Evolutionary conservation across 2,888 invertebrate species (phyloP).

Genomic region (Beris chalybata): DNA sequence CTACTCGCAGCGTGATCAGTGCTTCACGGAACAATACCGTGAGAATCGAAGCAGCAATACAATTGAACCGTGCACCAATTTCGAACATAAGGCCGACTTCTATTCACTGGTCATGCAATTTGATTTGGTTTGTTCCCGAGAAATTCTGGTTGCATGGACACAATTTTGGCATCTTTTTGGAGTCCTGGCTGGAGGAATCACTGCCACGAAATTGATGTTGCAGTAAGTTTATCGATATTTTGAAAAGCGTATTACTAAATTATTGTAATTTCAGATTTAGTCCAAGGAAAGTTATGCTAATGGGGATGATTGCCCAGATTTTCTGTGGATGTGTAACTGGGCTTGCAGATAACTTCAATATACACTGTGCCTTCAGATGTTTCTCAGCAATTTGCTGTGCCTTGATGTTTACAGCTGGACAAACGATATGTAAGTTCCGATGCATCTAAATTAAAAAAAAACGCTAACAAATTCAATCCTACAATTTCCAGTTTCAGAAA

Average conservation of each 20-base stretch:
- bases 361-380: slow-evolving; percentile 55
- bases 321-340: slow-evolving; percentile 55
- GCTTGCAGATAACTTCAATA: slow-evolving; percentile 51
- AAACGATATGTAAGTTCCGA: slow-evolving; percentile 54
- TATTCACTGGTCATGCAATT: slow-evolving; percentile 55
- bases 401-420: slow-evolving; percentile 56
- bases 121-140: slow-evolving; percentile 55
- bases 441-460: neutral
- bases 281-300: slow-evolving; percentile 53
- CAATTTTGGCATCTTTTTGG: slow-evolving; percentile 59
- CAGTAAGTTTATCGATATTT: slow-evolving; percentile 41
- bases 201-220: slow-evolving; percentile 54
- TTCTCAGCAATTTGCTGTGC: slow-evolving; percentile 56
- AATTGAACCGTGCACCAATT: slow-evolving; percentile 23
- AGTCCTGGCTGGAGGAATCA: slow-evolving; percentile 55
- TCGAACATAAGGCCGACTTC: slow-evolving; percentile 44
- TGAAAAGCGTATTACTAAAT: neutral
- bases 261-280: neutral
- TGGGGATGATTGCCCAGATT: slow-evolving; percentile 55
- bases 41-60: slow-evolving; percentile 4
- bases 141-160: slow-evolving; percentile 56
- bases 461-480: neutral
- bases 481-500: slow-evolving; percentile 52
- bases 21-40: neutral
- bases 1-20: neutral